These are phyloP conservation scores for Chrysaora quinquecirrha DNA, from an alignment of 30 jellyfish, hydroid and myxozoan genomes.

Conservation along the genomic window DNA sequence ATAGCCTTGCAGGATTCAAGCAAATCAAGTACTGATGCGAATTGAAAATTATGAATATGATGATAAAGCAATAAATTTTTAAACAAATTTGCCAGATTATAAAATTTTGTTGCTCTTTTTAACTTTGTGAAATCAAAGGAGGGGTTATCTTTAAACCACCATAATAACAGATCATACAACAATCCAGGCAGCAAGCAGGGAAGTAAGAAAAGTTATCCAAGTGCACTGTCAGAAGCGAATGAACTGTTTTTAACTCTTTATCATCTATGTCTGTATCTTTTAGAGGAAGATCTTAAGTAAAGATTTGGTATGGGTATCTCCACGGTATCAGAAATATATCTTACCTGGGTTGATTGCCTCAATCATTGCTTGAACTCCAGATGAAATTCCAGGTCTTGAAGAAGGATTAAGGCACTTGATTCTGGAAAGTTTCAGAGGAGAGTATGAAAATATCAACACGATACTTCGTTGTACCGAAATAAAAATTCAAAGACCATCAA, in stretches of 20 bases:
- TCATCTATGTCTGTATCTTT: conserved; percentile 4
- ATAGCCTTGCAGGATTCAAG: too few species aligned
- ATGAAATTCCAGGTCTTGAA: neutral
- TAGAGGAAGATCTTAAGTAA: conserved; percentile 11
- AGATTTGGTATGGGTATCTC: neutral
- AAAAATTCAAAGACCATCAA: neutral
- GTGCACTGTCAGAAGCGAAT: conserved; percentile 14
- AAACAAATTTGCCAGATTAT: conserved; percentile 16
- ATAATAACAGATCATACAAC: conserved; percentile 1
- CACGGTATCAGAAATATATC: conserved; percentile 5
- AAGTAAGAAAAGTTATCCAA: conserved; percentile 16
- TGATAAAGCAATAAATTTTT: neutral
- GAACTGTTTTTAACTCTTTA: conserved; percentile 9
- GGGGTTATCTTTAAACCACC: neutral
- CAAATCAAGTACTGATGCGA: too few species aligned
- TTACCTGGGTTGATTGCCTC: conserved; percentile 32
- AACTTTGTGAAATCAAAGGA: conserved; percentile 6
- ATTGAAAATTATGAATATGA: conserved; percentile 6
- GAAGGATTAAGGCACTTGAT: conserved; percentile 1
- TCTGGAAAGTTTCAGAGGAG: conserved; percentile 20
- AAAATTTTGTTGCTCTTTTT: conserved; percentile 4
- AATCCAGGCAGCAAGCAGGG: neutral
- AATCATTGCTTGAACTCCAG: conserved; percentile 4
- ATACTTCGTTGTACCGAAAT: conserved; percentile 5
- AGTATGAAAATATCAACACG: conserved; percentile 7